Evolutionary conservation across 2,113 vertebrate species (phyloP), one percentile per base, ranked within the genome.

Genomic region (Nycticryphes semicollaris): DNA sequence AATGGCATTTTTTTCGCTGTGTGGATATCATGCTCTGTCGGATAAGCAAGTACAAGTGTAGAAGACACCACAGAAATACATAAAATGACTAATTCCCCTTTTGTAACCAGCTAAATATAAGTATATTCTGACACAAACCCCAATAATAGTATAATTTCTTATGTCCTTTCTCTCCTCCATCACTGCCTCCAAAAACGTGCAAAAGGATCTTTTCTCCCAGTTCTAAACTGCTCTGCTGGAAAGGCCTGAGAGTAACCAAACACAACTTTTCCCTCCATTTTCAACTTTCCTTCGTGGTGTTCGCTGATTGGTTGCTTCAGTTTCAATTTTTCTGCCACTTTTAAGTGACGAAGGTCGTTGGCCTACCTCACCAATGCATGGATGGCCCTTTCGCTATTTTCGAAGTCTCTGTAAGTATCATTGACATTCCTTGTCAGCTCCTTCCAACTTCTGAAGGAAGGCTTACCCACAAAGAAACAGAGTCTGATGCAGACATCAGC

Each of bases 221-320:
- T 23, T 63, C 24, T n/a, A 31, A 69, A 24, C 3, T 4, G 24
- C 16, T 41, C 25, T 74, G 48, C 11, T 77, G 57, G 41, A 86
- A 63, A 54, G 39, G 15, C 31, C 54, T 8, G 27, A 69, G 24
- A 82, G 33, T 2, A 68, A 90, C 9, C 54, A 59, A 57, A 64
- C 57, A 45, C 45, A 76, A 51, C 57, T 87, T 67, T 37, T 68
- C 48, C 31, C 64, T 77, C 51, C 41, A 14, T 84, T 94, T 87
- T 75, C 51, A 54, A 16, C 60, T 60, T 78, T 37, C 37, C 0
- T 0, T 59, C 24, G n/a, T 0, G 2, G 21, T 37, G 24, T 72
- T 64, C 41, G 16, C 16, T 15, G 10, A 54, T 14, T 25, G 30
- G 22, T 63, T 45, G 62, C 62, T 79, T 64, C 48, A 25, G 53